A percentile compares a stretch with the other conserved stretches of the same genome.
These are phyloP conservation scores for Muntiacus muntjak DNA, from an alignment of 2,113 vertebrate species.

Conservation along the genomic window DNA sequence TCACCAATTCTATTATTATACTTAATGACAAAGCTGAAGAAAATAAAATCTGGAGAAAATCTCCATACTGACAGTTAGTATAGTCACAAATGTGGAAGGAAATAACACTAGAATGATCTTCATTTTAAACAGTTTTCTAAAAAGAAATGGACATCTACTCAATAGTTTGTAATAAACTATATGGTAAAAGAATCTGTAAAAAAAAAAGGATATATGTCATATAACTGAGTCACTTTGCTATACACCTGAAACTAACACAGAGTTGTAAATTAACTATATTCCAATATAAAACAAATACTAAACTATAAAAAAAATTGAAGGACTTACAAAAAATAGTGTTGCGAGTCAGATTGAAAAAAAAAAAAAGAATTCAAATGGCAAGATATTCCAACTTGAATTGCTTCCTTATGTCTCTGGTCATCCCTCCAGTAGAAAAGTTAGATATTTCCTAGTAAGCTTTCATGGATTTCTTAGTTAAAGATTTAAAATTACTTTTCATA, in stretches of 20 bases:
- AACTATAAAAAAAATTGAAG: background rate
- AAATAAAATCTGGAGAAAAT: background rate
- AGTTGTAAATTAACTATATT: background rate
- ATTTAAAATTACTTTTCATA: conserved; percentile 1
- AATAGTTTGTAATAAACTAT: background rate
- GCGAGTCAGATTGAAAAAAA: background rate
- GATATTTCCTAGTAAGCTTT: background rate
- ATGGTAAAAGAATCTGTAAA: background rate
- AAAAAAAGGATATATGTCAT: background rate
- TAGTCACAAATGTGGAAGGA: background rate
- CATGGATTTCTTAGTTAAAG: background rate
- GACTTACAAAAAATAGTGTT: background rate
- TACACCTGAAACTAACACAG: background rate
- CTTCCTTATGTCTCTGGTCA: background rate
- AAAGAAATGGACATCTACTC: background rate
- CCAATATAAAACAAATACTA: background rate
- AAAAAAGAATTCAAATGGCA: background rate
- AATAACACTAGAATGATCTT: background rate
- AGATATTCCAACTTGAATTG: background rate
- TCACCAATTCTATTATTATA: background rate
- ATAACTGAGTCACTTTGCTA: background rate
- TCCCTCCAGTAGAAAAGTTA: background rate
- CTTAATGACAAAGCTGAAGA: background rate
- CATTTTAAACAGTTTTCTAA: background rate
- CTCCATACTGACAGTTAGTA: background rate